Evolutionary conservation across 2,113 vertebrate species (phyloP).

Genomic region (Ascaphus truei): DNA sequence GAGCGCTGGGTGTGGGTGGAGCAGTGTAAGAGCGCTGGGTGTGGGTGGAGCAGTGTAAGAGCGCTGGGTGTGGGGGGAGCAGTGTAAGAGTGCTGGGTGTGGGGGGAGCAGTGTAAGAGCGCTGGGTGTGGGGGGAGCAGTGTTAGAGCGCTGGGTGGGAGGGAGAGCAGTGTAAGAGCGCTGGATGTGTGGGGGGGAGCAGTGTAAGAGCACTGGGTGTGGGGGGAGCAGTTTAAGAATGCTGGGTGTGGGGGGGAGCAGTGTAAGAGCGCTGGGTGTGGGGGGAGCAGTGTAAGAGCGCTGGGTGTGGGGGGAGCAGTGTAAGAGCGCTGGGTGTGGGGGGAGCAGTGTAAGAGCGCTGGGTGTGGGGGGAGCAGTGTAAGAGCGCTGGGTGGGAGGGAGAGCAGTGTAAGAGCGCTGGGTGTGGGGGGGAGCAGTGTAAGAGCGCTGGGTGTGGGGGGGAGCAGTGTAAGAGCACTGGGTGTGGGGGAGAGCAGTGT

Average conservation of each 20-base stretch:
- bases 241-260: not conserved
- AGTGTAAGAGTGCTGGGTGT: not conserved
- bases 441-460: not conserved
- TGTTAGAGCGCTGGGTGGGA: not conserved
- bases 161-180: not conserved
- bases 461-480: not conserved
- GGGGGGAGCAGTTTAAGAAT: not conserved
- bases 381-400: not conserved
- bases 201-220: not conserved
- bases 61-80: not conserved
- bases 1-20: not conserved
- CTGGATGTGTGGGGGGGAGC: not conserved
- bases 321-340: not conserved
- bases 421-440: not conserved
- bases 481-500: not conserved
- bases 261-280: not conserved
- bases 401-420: not conserved
- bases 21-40: not conserved
- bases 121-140: not conserved
- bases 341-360: not conserved
- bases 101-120: not conserved
- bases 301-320: not conserved
- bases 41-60: not conserved
- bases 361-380: not conserved
- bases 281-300: not conserved